Percentiles rank a stretch among this genome's conserved stretches.
Evolutionary conservation across 2,113 vertebrate species (phyloP).

Genomic region (Meriones unguiculatus): DNA sequence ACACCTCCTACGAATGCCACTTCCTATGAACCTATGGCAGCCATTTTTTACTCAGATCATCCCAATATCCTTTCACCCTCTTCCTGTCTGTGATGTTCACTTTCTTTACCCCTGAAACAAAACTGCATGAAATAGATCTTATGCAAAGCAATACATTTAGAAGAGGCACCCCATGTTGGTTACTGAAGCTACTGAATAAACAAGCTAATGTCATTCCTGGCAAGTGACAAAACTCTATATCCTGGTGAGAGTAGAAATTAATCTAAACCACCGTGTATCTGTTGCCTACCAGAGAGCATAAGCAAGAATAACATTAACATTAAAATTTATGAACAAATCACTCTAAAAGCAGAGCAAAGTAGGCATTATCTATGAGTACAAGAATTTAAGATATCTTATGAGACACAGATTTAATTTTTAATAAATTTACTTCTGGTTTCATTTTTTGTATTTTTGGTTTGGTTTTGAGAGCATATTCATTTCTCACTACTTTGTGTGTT

Average conservation of each 20-base stretch:
- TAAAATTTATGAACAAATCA: conserved; percentile 24
- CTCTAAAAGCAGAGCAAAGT: not conserved
- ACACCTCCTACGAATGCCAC: not conserved
- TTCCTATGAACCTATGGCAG: not conserved
- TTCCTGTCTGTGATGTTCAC: not conserved
- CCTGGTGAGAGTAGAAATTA: not conserved
- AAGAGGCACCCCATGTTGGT: not conserved
- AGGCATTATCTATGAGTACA: not conserved
- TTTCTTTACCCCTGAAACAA: conserved; percentile 5
- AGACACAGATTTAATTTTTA: conserved; percentile 46
- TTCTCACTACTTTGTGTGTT: conserved; percentile 13
- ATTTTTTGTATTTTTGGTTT: not conserved
- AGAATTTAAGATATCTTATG: not conserved
- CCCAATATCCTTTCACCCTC: not conserved
- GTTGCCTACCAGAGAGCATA: not conserved
- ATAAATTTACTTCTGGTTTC: not conserved
- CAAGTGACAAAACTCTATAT: not conserved
- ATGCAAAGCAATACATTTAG: not conserved
- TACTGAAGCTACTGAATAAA: not conserved
- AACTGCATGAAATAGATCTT: not conserved
- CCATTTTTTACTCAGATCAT: not conserved
- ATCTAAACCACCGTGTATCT: not conserved
- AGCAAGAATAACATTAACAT: conserved; percentile 42
- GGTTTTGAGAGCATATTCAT: conserved; percentile 24
- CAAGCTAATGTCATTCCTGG: not conserved